Base-by-base conservation (phyloP, 92 coral and sea anemone species). In the Isaurus tuberculatus region DNA sequence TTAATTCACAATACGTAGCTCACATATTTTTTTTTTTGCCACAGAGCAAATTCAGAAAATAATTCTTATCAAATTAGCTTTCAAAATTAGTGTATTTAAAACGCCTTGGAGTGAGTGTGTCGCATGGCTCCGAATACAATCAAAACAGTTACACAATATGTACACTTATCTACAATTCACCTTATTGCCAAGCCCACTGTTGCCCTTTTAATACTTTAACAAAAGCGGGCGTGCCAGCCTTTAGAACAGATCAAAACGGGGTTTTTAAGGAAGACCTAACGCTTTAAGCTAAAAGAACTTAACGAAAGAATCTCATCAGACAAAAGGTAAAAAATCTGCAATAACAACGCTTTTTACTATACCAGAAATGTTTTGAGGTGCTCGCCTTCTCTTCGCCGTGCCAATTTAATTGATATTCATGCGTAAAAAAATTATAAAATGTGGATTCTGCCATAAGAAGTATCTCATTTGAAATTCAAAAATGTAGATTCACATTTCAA, bases 141-240 rank as follows among this genome's bases (percentile, higher is more conserved):
- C 78, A 42, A 72, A 72, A 72, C 37, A 72, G 8, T 36, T 36
- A 36, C 42, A 2, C 4, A 7, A 36, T 36, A 36, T 36, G 42
- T 36, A 2, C 7, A 36, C 3, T n/a, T 36, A 71, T 72, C 58
- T 10, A 42, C 60, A 26, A 26, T 71, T 49, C 33, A 60, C 53
- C 16, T 16, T 43, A 10, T 23, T 43, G 25, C 78, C 5, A 72
- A 26, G 78, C 32, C 22, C n/a, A n/a, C n/a, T 58, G 78, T 72
- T 58, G 78, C 61, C 61, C 16, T 26, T 30, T 70, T 42, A 33
- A 29, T 43, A 70, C 74, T 70, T 72, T 33, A 43, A 44, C 60
- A 44, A 72, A 72, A 44, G n/a, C 43, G 34, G 78, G 32, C 26
- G 34, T 43, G 33, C 14, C 32, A 23, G 44, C 32, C 55, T 40